Base-by-base conservation (phyloP, 2,797 vertebrate species). In the Liparis tanakae region DNA sequence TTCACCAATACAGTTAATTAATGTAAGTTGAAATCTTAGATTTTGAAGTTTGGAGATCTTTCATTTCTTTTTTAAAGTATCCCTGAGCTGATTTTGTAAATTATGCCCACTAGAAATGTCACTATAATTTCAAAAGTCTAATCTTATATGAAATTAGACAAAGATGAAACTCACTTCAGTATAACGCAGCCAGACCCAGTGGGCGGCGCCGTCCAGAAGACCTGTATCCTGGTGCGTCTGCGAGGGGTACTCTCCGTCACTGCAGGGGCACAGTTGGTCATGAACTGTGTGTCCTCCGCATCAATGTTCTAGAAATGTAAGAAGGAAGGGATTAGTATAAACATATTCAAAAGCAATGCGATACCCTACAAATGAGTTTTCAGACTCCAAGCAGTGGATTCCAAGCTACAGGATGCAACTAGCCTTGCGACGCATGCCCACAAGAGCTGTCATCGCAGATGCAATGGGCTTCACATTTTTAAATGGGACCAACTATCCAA, bases 201-300 rank as follows among this genome's bases (percentile, higher is more conserved):
- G 13, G 96, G 91, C 1, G 97, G 98, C 0, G 98, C 98, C 0
- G 95, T 96, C 98, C 98, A 99, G 67, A 96, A 95, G 43, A 98
- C 97, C 62, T 99, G 97, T 82, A 98, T 98, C 37, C 96, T 92
- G 0, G 97, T 98, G 65, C 97, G 95, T 73, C 98, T 94, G 7
- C 97, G 93, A 1, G 97, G 97, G 0, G 97, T 96, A 88, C 96
- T 98, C 88, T 99, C 98, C 0, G 97, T 99, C 81, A 99, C 97
- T 0, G 98, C 98, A 0, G 96, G 96, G 0, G 96, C 96, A 50
- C 98, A 99, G 87, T 96, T 98, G 81, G 94, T 97, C 97, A 99
- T 98, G 89, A 97, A 98, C 84, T 98, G 98, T 0, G 98, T 97
- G 88, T 99, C 98, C 5, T 96, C 97, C 82, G 97, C 96, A 77